These are phyloP conservation scores for Lepisosteus oculatus DNA, from an alignment of 2,113 vertebrate genomes.

Conservation along the genomic window DNA sequence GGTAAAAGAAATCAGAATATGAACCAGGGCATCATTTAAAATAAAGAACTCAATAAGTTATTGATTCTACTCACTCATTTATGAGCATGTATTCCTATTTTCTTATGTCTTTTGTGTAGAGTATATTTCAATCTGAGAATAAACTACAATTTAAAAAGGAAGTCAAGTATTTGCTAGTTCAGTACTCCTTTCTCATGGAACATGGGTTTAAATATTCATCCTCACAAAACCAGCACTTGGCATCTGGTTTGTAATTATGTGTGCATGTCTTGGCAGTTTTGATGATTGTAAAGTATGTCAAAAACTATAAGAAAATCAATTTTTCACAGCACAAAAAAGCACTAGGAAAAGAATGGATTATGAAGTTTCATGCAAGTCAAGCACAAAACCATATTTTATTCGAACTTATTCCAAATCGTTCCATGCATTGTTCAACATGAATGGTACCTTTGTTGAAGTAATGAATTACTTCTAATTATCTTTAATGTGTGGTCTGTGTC, in stretches of 20 bases:
- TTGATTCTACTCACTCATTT: too few relatives aligned
- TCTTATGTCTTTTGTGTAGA: neutral
- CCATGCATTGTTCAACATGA: too few relatives aligned
- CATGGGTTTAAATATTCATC: conserved; percentile 43
- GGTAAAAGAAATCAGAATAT: too few relatives aligned
- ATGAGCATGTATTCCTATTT: too few relatives aligned
- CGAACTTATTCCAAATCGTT: too few relatives aligned
- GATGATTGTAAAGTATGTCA: conserved; percentile 31
- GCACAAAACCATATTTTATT: too few relatives aligned
- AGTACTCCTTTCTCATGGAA: conserved; percentile 11
- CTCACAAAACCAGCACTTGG: conserved; percentile 8
- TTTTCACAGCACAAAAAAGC: conserved; percentile 29
- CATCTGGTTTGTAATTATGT: conserved; percentile 21
- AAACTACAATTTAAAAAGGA: conserved; percentile 33
- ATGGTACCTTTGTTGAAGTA: too few relatives aligned
- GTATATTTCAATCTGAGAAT: conserved; percentile 28
- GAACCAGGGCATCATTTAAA: too few relatives aligned
- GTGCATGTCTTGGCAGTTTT: conserved; percentile 39
- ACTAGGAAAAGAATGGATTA: conserved; percentile 25
- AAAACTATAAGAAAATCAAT: conserved; percentile 31
- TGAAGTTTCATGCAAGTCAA: conserved; percentile 4
- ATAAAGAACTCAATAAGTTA: too few relatives aligned
- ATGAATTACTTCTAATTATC: too few relatives aligned
- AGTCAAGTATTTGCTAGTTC: conserved; percentile 42
- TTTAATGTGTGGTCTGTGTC: too few relatives aligned